Percentiles rank a stretch among this genome's conserved stretches.
Evolutionary conservation across 2,888 invertebrate genomes (phyloP).

Genomic region (Erebia palarica): DNA sequence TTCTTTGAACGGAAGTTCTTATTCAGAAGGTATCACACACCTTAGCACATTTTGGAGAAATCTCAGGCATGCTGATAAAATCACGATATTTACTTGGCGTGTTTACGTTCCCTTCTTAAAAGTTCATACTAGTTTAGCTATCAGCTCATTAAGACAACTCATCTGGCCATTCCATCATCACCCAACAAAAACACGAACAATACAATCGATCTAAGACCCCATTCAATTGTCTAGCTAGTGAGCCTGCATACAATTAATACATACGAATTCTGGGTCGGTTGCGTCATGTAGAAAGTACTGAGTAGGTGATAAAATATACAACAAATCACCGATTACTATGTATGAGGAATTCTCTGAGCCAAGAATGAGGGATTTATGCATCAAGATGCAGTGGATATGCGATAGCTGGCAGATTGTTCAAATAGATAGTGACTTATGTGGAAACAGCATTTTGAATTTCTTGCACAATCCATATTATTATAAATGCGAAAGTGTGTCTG

Average conservation of each 20-base stretch:
- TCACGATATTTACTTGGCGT: too few relatives aligned
- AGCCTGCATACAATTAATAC: conserved; percentile 43
- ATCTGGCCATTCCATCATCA: conserved; percentile 4
- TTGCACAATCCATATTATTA: too few relatives aligned
- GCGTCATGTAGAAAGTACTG: conserved; percentile 47
- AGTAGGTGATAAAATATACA: conserved; percentile 36
- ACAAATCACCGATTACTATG: conserved; percentile 38
- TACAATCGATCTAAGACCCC: conserved; percentile 37
- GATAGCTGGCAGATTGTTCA: conserved; percentile 19
- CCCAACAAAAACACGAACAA: conserved; percentile 39
- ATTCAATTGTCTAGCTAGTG: conserved; percentile 39
- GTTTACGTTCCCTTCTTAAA: too few relatives aligned
- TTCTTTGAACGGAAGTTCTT: too few relatives aligned
- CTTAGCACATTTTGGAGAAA: too few relatives aligned
- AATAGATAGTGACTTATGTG: neutral
- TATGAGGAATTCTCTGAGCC: conserved; percentile 25
- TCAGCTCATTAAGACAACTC: neutral
- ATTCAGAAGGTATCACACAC: too few relatives aligned
- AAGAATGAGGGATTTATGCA: neutral
- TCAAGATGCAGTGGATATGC: conserved; percentile 14
- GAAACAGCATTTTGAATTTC: conserved; percentile 2
- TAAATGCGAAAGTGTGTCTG: too few relatives aligned
- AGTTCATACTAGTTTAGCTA: neutral
- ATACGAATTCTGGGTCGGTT: conserved; percentile 42
- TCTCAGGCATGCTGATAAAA: too few relatives aligned